Conservation (phyloP, 2,888 invertebrate species). For the Polymixis flavicincta region DNA sequence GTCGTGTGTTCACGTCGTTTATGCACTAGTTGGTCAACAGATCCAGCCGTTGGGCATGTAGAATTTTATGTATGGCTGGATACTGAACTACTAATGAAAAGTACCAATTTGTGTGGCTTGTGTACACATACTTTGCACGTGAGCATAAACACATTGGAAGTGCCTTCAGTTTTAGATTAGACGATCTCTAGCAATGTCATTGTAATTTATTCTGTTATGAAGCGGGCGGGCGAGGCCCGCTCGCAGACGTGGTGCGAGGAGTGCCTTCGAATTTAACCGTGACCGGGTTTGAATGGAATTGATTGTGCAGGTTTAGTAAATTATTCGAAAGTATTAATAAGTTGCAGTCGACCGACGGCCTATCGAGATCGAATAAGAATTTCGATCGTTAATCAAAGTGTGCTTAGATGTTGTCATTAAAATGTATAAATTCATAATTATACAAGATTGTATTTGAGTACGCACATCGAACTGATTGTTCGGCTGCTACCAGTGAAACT, state of each 20-base stretch:
- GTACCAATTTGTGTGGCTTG: neutral
- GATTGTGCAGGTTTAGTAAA: slow-evolving; percentile 70
- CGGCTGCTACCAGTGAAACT: slow-evolving; percentile 57
- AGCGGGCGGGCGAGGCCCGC: slow-evolving; percentile 67
- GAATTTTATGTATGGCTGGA: neutral
- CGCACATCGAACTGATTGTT: slow-evolving; percentile 43
- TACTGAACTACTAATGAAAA: neutral
- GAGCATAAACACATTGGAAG: neutral
- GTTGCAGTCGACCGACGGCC: slow-evolving; percentile 74
- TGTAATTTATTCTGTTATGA: slow-evolving; percentile 65
- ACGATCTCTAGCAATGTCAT: slow-evolving; percentile 28
- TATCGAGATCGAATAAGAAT: slow-evolving; percentile 73
- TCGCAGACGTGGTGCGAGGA: slow-evolving; percentile 72
- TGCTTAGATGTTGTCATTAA: slow-evolving; percentile 71
- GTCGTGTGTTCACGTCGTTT: neutral
- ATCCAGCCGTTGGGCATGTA: neutral
- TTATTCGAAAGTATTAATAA: slow-evolving; percentile 82
- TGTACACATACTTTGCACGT: neutral
- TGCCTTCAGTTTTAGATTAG: slow-evolving; percentile 7
- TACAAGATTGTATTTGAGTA: slow-evolving; percentile 60
- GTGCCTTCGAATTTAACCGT: slow-evolving; percentile 79
- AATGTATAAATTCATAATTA: slow-evolving; percentile 62
- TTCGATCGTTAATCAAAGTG: slow-evolving; percentile 61
- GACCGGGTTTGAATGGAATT: slow-evolving; percentile 72
- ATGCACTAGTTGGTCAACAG: neutral